Conservation (phyloP, 2,113 vertebrate genomes). For the Pomatostomus ruficeps region DNA sequence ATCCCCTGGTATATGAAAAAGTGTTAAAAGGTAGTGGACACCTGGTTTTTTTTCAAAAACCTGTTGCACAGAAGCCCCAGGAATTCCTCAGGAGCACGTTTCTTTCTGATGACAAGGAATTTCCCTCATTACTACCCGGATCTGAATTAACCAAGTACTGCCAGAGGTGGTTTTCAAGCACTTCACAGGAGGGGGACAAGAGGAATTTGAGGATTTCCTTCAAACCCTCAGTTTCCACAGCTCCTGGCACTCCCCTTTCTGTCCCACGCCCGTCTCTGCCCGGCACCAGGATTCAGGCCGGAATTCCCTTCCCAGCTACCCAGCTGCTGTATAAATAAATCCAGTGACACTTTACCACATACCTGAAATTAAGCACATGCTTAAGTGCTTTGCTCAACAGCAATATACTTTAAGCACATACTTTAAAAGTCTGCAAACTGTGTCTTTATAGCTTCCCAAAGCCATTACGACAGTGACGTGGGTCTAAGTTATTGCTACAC, state of each 20-base stretch:
- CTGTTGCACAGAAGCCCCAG: background rate
- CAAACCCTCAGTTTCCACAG: background rate
- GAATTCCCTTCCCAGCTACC: background rate
- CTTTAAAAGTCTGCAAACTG: conserved; percentile 55
- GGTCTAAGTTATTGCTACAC: conserved; percentile 23
- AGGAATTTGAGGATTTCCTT: background rate
- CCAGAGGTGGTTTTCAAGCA: background rate
- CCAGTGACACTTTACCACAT: background rate
- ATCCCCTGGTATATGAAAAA: background rate
- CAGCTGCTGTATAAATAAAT: conserved; percentile 14
- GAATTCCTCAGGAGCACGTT: background rate
- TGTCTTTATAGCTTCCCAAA: conserved; percentile 49
- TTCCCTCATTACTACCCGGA: background rate
- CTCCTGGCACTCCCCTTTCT: background rate
- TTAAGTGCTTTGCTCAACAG: conserved; percentile 56
- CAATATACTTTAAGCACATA: conserved; percentile 59
- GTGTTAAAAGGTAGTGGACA: background rate
- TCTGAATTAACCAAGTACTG: background rate
- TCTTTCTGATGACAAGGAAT: background rate
- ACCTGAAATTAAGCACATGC: conserved; percentile 47
- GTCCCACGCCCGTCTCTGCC: background rate
- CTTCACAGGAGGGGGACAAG: background rate
- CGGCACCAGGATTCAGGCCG: background rate
- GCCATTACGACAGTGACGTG: background rate
- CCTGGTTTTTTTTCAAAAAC: background rate